Evolutionary conservation across 2,797 vertebrate genomes (phyloP), one percentile per base, ranked within the genome.

Genomic region (Pangasius krempfi): DNA sequence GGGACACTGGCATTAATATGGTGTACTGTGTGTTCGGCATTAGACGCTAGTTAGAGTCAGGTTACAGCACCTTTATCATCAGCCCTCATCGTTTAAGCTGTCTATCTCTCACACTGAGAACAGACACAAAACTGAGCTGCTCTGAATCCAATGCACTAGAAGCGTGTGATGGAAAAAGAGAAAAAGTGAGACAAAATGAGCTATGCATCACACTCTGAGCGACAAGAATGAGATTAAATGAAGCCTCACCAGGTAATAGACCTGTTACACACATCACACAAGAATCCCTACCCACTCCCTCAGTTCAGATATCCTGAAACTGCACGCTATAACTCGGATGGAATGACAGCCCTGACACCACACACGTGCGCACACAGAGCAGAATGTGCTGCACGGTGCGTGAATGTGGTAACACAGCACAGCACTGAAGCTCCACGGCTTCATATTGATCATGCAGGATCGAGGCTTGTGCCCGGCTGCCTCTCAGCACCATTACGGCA

Each of bases 41-140:
- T 50, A 66, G 44, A 1, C 8, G 10, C 50, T 7, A 50, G 58
- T 64, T 2, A 60, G 1, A 20, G 5, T 47, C n/a, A 52, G 44
- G 91, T 93, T 93, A 93, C 88, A 79, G 66, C 68, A 90, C n/a
- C 22, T 83, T 73, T 86, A 91, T 92, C 84, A 89, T 92, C 91
- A 93, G 93, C 92, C 91, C 89, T 81, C 78, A 87, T 78, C 83
- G 73, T 86, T 88, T 86, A 81, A 73, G 66, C 30, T 62, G 52
- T 80, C 33, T 27, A 6, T 66, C 44, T 5, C 27, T 68, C 62
- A 22, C 2, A 68, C 50, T 50, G 86, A 89, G 20, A n/a, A 14
- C 68, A 86, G 86, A 44, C 18, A 79, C 60, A 52, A 54, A 56
- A 40, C 40, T 20, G 72, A 84, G 9, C 66, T 60, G 3, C 20